Evolutionary conservation across 2,113 vertebrate species (phyloP).

Genomic region (Mohoua ochrocephala): DNA sequence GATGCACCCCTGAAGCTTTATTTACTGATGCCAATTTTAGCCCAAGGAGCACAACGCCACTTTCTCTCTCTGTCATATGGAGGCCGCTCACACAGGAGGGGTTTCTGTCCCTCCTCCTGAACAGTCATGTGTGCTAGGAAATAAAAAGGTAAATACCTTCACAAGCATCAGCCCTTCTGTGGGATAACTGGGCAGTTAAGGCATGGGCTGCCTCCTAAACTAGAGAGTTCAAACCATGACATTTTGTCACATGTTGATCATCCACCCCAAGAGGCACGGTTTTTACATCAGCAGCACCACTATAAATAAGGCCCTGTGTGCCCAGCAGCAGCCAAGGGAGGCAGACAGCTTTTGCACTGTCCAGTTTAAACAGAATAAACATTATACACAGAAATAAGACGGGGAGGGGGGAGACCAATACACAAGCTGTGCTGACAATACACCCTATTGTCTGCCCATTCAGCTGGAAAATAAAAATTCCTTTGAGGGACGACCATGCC

Average conservation of each 20-base stretch:
- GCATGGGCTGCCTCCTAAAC: not conserved
- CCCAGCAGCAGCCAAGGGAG: not conserved
- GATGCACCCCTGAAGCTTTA: not conserved
- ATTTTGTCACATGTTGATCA: not conserved
- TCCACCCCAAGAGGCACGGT: not conserved
- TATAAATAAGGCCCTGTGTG: not conserved
- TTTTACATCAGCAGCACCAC: not conserved
- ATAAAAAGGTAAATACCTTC: not conserved
- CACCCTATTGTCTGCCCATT: not conserved
- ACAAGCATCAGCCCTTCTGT: not conserved
- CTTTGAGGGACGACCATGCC: not conserved
- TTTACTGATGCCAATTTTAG: not conserved
- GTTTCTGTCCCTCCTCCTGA: not conserved
- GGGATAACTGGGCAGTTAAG: not conserved
- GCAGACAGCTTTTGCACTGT: not conserved
- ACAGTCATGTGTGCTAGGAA: not conserved
- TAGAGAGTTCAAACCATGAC: not conserved
- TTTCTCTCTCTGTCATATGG: not conserved
- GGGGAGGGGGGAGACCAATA: not conserved
- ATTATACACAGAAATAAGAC: not conserved
- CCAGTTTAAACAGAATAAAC: slow-evolving; percentile 7
- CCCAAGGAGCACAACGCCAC: not conserved
- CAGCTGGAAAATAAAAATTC: not conserved
- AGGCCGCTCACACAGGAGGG: not conserved
- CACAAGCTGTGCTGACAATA: not conserved